These are phyloP conservation scores for Nasonia vitripennis DNA, from an alignment of 1,140 invertebrate species.

Conservation along the genomic window DNA sequence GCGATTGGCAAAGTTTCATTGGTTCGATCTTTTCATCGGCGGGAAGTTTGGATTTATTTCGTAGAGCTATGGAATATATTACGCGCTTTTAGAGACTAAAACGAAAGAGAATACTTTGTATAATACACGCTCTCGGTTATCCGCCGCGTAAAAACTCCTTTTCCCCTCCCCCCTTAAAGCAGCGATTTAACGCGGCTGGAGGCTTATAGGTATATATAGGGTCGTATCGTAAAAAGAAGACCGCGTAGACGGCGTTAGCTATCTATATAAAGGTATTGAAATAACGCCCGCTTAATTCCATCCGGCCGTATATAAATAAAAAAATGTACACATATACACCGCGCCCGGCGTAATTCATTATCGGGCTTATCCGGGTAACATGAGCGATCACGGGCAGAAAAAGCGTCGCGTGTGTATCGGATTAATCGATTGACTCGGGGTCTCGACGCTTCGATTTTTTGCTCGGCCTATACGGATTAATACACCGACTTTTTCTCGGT, in stretches of 20 bases:
- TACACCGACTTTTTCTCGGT: neutral
- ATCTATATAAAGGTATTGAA: neutral
- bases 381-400: neutral
- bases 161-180: neutral
- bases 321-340: neutral
- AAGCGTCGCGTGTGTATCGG: neutral
- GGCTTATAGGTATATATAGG: neutral
- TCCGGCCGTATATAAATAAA: neutral
- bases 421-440: neutral
- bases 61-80: neutral
- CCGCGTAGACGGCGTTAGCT: neutral
- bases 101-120: too few species aligned
- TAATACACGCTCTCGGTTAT: too few species aligned
- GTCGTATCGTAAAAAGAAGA: neutral
- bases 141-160: neutral
- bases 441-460: neutral
- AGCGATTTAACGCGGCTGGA: neutral
- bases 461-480: neutral
- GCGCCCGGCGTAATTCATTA: neutral
- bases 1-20: neutral
- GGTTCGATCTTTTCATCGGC: neutral
- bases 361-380: neutral
- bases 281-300: constrained; percentile 6
- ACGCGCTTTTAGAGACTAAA: too few species aligned
- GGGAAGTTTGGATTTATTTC: neutral